Evolutionary conservation across 2,888 invertebrate species (phyloP).

Genomic region (Macrophya alboannulata): DNA sequence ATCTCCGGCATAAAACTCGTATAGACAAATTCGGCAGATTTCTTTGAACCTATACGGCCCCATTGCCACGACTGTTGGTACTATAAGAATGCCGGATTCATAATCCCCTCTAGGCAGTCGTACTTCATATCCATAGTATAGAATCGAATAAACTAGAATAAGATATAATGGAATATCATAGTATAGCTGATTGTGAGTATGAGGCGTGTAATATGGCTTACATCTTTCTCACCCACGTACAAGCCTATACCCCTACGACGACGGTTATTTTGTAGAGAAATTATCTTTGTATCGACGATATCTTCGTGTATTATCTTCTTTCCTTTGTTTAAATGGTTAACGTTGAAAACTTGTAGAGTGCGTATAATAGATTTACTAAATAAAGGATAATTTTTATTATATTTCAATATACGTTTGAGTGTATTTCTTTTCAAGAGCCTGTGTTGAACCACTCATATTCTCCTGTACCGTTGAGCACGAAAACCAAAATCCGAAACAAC

Average conservation of each 20-base stretch:
- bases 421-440: conserved; percentile 3
- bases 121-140: not conserved
- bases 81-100: not conserved
- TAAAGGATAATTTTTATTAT: not conserved
- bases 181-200: not conserved
- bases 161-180: not conserved
- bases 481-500: no score
- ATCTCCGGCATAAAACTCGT: not conserved
- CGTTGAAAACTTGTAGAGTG: not conserved
- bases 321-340: no score
- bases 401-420: not conserved
- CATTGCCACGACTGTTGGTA: no score
- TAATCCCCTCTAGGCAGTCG: not conserved
- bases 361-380: not conserved
- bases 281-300: no score
- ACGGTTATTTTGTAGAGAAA: no score
- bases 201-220: not conserved
- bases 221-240: not conserved
- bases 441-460: not conserved
- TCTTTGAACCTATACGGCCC: no score
- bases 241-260: not conserved
- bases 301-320: no score
- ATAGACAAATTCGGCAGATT: not conserved
- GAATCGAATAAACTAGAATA: not conserved
- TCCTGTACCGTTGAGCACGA: not conserved